Conservation (phyloP, 2,797 vertebrate species). For the Eospalax fontanierii region DNA sequence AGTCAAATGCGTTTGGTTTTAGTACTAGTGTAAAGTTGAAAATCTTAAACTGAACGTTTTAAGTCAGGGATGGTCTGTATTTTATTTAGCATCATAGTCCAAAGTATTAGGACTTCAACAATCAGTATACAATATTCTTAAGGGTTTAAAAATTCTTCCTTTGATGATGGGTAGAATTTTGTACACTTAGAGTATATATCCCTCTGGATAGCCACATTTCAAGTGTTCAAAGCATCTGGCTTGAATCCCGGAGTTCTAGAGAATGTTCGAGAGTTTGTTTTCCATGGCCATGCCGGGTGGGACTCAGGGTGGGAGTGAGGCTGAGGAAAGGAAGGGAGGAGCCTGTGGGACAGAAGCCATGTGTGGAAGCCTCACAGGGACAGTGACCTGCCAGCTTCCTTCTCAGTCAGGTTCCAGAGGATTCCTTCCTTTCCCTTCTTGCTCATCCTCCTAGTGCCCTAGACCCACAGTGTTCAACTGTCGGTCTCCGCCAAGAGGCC, state of each 20-base stretch:
- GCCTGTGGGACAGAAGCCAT: neutral
- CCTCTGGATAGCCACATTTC: neutral
- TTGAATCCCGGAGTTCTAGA: neutral
- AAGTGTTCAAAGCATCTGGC: neutral
- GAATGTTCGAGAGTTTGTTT: neutral
- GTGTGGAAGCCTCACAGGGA: neutral
- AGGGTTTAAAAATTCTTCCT: neutral
- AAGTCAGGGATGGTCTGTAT: neutral
- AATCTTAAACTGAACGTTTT: neutral
- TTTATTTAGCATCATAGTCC: conserved; percentile 10
- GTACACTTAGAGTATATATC: neutral
- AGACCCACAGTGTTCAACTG: neutral
- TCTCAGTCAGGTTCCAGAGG: neutral
- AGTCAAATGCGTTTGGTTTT: neutral
- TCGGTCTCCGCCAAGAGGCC: neutral
- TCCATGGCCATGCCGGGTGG: too few species aligned
- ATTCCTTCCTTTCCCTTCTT: neutral
- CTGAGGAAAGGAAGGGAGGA: neutral
- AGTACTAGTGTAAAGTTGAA: neutral
- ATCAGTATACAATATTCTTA: neutral
- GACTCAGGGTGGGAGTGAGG: neutral
- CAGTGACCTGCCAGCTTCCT: neutral
- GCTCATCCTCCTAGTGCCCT: neutral
- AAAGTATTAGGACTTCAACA: conserved; percentile 29
- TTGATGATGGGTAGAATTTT: conserved; percentile 7